These are phyloP conservation scores for Platyura marginata DNA, from an alignment of 1,140 invertebrate genomes.

Conservation along the genomic window DNA sequence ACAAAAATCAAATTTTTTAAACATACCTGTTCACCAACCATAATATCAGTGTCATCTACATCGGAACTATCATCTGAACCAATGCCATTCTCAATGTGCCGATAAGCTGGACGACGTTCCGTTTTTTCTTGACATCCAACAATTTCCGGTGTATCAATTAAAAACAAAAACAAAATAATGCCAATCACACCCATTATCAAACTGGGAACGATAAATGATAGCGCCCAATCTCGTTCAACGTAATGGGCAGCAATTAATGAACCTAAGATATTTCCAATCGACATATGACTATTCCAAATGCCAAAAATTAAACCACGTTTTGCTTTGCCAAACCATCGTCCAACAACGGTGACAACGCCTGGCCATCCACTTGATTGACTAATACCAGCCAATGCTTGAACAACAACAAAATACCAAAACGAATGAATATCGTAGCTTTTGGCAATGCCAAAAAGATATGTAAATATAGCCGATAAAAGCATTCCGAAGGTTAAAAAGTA, in stretches of 20 bases:
- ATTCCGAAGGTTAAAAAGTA: constrained; percentile 83
- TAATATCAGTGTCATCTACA: constrained; percentile 9
- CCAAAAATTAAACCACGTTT: constrained; percentile 88
- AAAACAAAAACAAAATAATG: constrained; percentile 69
- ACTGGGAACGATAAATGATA: constrained; percentile 87
- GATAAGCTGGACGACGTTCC: constrained; percentile 7
- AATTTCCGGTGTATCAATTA: constrained; percentile 59
- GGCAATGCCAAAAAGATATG: constrained; percentile 79
- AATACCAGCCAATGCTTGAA: constrained; percentile 64
- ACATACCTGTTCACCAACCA: constrained; percentile 21
- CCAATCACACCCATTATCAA: constrained; percentile 60
- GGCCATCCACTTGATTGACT: constrained; percentile 77
- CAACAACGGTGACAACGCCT: constrained; percentile 80
- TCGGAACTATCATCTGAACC: constrained; percentile 13
- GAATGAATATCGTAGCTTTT: constrained; percentile 66
- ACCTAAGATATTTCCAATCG: constrained; percentile 86
- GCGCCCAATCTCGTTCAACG: constrained; percentile 74
- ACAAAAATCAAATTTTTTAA: too few species aligned
- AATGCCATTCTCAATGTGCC: not conserved
- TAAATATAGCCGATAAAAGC: constrained; percentile 73
- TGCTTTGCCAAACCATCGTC: constrained; percentile 89
- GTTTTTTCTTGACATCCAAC: constrained; percentile 38
- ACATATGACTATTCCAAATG: constrained; percentile 93
- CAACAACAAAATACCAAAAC: constrained; percentile 66
- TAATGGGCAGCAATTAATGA: constrained; percentile 66